Evolutionary conservation across 2,113 vertebrate genomes (phyloP).

Genomic region (Osmerus mordax): DNA sequence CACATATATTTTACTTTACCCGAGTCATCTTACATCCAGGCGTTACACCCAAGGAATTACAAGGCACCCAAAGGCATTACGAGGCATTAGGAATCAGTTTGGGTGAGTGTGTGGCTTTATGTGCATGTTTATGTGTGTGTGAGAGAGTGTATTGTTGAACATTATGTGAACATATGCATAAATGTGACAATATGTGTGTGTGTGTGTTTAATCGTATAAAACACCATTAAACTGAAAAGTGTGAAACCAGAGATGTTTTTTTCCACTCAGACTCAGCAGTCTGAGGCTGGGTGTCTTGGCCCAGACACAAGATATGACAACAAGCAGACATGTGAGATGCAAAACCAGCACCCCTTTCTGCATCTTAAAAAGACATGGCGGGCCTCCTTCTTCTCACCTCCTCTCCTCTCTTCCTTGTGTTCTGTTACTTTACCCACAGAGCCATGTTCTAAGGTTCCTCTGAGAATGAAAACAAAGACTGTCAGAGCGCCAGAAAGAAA

Average conservation of each 20-base stretch:
- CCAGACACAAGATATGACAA: slow-evolving; percentile 42
- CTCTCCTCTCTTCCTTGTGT: neutral
- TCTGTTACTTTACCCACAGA: neutral
- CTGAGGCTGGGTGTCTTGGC: slow-evolving; percentile 24
- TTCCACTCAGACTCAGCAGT: slow-evolving; percentile 13
- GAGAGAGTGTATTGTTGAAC: too few relatives aligned
- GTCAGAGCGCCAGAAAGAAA: neutral
- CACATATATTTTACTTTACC: too few relatives aligned
- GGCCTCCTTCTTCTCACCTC: neutral
- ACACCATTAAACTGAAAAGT: slow-evolving; percentile 2
- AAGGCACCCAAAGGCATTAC: too few relatives aligned
- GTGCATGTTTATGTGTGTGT: too few relatives aligned
- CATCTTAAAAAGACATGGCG: slow-evolving; percentile 31
- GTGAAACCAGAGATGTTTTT: slow-evolving; percentile 20
- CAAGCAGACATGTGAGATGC: slow-evolving; percentile 32
- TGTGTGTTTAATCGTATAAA: neutral
- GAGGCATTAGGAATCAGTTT: too few relatives aligned
- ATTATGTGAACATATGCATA: too few relatives aligned
- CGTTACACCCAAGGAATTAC: too few relatives aligned
- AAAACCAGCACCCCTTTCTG: slow-evolving; percentile 15
- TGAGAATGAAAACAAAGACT: neutral
- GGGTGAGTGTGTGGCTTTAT: too few relatives aligned
- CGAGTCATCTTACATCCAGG: too few relatives aligned
- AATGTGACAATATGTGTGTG: neutral
- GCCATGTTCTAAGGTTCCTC: neutral